These are phyloP conservation scores for Drosophila mayaguana DNA, from an alignment of 2,888 invertebrate genomes.

Conservation along the genomic window DNA sequence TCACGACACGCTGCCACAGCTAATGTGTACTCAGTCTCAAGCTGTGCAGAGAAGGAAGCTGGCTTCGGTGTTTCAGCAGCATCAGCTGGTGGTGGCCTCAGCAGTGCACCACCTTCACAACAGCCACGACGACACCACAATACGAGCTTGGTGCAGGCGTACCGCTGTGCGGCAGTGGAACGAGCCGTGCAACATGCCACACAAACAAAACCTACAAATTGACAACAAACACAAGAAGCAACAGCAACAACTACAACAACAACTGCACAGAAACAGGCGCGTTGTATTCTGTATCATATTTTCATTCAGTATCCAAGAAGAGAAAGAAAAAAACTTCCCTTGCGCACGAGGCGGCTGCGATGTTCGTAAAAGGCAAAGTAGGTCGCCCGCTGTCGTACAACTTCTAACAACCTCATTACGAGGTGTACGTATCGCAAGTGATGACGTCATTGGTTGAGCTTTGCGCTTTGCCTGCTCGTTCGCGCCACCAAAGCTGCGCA, in stretches of 20 bases:
- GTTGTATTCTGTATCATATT: slow-evolving; percentile 69
- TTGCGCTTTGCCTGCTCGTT: slow-evolving; percentile 62
- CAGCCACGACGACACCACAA: slow-evolving; percentile 27
- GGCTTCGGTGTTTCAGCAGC: slow-evolving; percentile 8
- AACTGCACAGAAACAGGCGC: slow-evolving; percentile 18
- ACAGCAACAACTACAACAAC: slow-evolving; percentile 28
- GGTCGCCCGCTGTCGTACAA: slow-evolving; percentile 71
- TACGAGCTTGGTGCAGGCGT: slow-evolving; percentile 51
- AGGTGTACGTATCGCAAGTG: slow-evolving; percentile 45
- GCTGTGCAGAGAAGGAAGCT: slow-evolving; percentile 7
- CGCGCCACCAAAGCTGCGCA: slow-evolving; percentile 63
- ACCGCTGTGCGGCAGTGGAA: slow-evolving; percentile 34
- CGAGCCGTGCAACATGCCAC: slow-evolving; percentile 51
- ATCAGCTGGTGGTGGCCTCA: slow-evolving; percentile 45
- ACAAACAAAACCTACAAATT: slow-evolving; percentile 50
- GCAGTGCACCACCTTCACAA: slow-evolving; percentile 60
- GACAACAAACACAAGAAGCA: slow-evolving; percentile 34
- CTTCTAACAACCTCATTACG: slow-evolving; percentile 78
- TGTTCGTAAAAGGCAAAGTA: slow-evolving; percentile 54
- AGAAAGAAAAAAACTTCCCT: slow-evolving; percentile 31
- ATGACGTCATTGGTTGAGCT: slow-evolving; percentile 80
- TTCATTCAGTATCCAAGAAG: slow-evolving; percentile 66
- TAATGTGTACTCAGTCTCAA: slow-evolving; percentile 22
- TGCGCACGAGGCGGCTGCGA: slow-evolving; percentile 52
- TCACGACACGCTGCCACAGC: slow-evolving; percentile 13